Conservation (phyloP, 1,140 invertebrate genomes). For the Drosophila tsacasi region DNA sequence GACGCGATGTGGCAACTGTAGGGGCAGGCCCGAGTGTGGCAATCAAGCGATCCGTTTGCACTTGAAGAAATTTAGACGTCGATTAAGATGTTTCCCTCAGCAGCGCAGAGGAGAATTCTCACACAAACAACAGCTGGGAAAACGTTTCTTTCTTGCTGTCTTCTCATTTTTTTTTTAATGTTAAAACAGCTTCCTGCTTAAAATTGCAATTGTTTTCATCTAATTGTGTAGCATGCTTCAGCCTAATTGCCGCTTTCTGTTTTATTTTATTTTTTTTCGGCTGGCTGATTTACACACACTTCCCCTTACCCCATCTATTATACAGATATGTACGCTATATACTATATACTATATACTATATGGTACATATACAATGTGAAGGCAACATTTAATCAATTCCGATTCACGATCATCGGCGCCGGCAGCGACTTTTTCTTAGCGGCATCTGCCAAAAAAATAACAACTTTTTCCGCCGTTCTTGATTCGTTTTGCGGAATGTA, state of each 20-base stretch:
- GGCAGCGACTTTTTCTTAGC: conserved; percentile 61
- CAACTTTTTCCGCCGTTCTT: conserved; percentile 38
- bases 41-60: conserved; percentile 20
- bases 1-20: conserved; percentile 38
- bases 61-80: conserved; percentile 16
- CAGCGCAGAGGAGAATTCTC: conserved; percentile 5
- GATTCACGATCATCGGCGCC: conserved; percentile 52
- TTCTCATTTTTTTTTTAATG: neutral
- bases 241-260: conserved; percentile 56
- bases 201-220: conserved; percentile 62
- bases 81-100: conserved; percentile 9
- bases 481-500: conserved; percentile 14
- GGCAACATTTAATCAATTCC: conserved; percentile 78
- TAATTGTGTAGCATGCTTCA: conserved; percentile 67
- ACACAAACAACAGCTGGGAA: conserved; percentile 36
- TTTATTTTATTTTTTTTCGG: conserved; percentile 45
- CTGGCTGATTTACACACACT: conserved; percentile 37
- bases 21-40: neutral
- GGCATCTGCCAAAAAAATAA: conserved; percentile 66
- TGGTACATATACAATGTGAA: conserved; percentile 56
- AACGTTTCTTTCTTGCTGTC: conserved; percentile 1
- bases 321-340: conserved; percentile 11
- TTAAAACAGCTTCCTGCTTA: conserved; percentile 47
- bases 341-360: neutral
- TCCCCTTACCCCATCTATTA: conserved; percentile 55